Evolutionary conservation across 2,797 vertebrate species (phyloP), one percentile per base, ranked within the genome.

Genomic region (Heliangelus exortis): DNA sequence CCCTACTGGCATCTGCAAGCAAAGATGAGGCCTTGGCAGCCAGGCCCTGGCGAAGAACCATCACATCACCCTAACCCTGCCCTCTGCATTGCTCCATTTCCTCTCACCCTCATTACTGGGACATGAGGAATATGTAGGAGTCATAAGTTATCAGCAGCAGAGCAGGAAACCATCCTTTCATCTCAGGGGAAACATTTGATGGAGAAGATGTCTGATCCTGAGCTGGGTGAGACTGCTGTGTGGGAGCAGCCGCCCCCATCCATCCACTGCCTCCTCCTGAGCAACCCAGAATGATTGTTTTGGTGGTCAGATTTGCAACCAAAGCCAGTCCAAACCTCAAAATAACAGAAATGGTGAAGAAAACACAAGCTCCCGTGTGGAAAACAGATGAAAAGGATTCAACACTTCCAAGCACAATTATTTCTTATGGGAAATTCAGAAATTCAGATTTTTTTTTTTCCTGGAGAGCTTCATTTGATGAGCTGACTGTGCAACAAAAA

Each of bases 391-490:
- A 80, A 87, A 0, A 72, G 41, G 54, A 78, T 54, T 72, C 65
- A 61, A 31, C 1, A 0, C 51, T 89, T 85, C 50, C 39, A 53
- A 94, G 73, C 7, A 2, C 16, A 10, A 72, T 74, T 65, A 51
- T 58, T 86, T 91, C 91, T 88, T 77, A 31, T 6, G 84, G 79
- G 79, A 94, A 92, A 91, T 50, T 50, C 63, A 91, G 76, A 91
- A 85, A 93, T 78, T 78, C 84, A 72, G 75, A 59, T 21, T 54
- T 41, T 41, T 39, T 91, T 61, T 91, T 61, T 93, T 94, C 79
- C 76, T 93, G 89, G 79, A 94, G 89, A 81, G 53, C 68, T 95
- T 85, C 75, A 91, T 90, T 77, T 84, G 91, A 92, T 75, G 76
- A 92, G 77, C 73, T 84, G 84, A 91, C 78, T 80, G 53, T 55